Evolutionary conservation across 2,113 vertebrate species (phyloP).

Genomic region (Laticauda laticaudata): DNA sequence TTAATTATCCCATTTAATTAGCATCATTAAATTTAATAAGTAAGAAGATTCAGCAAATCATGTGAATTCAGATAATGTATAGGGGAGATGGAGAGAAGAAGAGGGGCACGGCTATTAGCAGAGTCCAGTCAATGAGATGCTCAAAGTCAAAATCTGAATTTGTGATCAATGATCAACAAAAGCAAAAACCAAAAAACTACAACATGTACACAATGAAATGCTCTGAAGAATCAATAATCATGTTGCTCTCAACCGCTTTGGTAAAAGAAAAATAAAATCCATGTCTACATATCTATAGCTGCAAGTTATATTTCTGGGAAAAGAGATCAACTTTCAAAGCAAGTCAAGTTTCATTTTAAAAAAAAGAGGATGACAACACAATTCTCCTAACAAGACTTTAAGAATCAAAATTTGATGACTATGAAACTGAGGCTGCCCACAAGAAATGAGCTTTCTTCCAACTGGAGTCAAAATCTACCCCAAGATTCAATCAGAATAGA

Average conservation of each 20-base stretch:
- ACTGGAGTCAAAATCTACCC: neutral
- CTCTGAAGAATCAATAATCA: slow-evolving; percentile 7
- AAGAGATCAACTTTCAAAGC: neutral
- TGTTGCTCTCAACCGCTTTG: neutral
- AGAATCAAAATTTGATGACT: neutral
- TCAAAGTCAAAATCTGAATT: neutral
- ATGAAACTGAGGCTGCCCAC: neutral
- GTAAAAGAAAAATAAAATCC: neutral
- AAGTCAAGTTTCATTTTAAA: fast-evolving
- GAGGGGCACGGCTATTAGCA: slow-evolving; percentile 13
- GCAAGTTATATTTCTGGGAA: neutral
- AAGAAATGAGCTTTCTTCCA: neutral
- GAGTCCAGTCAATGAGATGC: slow-evolving; percentile 1
- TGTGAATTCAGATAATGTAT: neutral
- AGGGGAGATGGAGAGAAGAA: neutral
- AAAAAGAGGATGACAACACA: neutral
- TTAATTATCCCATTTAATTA: neutral
- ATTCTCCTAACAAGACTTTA: neutral
- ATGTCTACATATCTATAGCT: neutral
- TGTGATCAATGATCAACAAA: neutral
- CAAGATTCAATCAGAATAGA: too few relatives aligned
- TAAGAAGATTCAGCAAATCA: neutral
- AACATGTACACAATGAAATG: neutral
- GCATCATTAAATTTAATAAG: neutral
- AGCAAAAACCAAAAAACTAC: neutral